Base-by-base conservation (phyloP, 2,113 vertebrate species). In the Willisornis vidua region DNA sequence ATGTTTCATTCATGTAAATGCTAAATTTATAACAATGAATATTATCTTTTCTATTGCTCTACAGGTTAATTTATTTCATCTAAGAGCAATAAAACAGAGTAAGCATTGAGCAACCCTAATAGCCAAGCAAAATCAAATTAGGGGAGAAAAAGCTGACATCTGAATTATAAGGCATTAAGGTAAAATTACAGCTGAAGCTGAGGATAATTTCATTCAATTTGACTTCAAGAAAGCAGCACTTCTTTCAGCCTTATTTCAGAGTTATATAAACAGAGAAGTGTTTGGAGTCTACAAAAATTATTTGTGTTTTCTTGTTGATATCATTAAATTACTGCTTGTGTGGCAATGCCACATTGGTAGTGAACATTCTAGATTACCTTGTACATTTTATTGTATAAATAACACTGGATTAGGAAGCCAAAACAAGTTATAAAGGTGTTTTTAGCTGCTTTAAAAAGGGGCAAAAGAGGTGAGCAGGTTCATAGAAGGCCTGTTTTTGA, bases 51-150 rank as follows among this genome's bases (percentile, higher is more conserved):
- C 63, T 85, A 76, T 70, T 90, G 73, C 83, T 90, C 84, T 66
- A 82, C 45, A 82, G 80, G 66, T 93, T 90, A 90, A 94, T 96
- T 97, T 92, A 92, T 93, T 96, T 89, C 76, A 92, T 93, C 90
- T 90, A 96, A 90, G 80, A 87, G 90, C 92, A 95, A 95, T 95
- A 97, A 96, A 96, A 90, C 70, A 87, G 58, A 73, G 76, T 78
- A 80, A 94, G 85, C 81, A 93, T 76, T 90, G 72, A 96, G 66
- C 0, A 0, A 85, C 92, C 58, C 90, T 95, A 96, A 96, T 90
- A 88, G 80, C 80, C 94, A 92, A 87, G 86, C 28, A 80, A 80
- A 95, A 96, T 82, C 70, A 93, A 89, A 96, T 94, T 78, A 94
- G 12, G 77, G 88, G 72, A 94, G 88, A 90, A 94, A 95, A 93